Evolutionary conservation across 1,140 invertebrate species (phyloP).

Genomic region (Nebria ingens): DNA sequence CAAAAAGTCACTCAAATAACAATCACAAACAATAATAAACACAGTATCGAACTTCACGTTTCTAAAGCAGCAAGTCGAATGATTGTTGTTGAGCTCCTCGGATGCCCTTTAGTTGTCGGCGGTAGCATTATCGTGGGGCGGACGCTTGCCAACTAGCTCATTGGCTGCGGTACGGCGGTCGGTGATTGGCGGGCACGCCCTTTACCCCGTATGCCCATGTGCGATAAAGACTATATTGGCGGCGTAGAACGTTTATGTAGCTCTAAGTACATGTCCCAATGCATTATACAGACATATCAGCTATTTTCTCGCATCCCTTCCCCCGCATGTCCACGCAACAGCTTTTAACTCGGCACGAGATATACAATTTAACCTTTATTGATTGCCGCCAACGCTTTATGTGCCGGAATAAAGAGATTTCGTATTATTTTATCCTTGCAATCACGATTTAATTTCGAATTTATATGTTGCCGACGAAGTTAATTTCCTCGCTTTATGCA

Average conservation of each 20-base stretch:
- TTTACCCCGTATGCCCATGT: constrained; percentile 12
- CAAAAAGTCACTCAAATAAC: not conserved
- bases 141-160: constrained; percentile 8
- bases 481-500: not conserved
- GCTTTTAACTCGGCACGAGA: not conserved
- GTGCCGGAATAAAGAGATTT: not conserved
- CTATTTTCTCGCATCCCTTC: constrained; percentile 17
- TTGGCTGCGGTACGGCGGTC: constrained; percentile 25
- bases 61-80: not conserved
- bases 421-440: constrained; percentile 1
- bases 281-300: constrained; percentile 28
- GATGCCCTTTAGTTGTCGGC: not conserved
- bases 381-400: constrained; percentile 1
- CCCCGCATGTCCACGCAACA: constrained; percentile 6
- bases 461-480: not conserved
- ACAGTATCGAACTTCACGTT: not conserved
- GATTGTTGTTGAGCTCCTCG: constrained; percentile 1
- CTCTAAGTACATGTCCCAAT: constrained; percentile 30
- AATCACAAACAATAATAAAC: not conserved
- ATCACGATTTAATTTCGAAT: not conserved
- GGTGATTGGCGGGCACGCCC: constrained; percentile 28
- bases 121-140: constrained; percentile 7
- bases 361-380: constrained; percentile 5
- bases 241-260: constrained; percentile 25
- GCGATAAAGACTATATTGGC: constrained; percentile 20